Percentiles rank a stretch among this genome's conserved stretches.
Evolutionary conservation across 2,113 vertebrate genomes (phyloP).

Genomic region (Plestiodon gilberti): DNA sequence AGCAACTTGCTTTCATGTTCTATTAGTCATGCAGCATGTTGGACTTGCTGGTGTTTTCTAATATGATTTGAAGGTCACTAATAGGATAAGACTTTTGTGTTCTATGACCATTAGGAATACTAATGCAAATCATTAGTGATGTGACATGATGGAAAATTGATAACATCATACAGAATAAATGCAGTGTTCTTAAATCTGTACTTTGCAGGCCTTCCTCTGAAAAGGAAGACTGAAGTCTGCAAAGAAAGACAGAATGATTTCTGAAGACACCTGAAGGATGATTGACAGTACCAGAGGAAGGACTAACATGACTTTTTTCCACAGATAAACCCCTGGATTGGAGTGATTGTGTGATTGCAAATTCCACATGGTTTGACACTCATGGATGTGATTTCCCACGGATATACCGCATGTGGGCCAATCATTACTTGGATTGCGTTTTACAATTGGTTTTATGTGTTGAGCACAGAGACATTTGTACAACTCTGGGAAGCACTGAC

Average conservation of each 20-base stretch:
- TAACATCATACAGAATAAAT: constrained; percentile 15
- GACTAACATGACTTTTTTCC: too few relatives aligned
- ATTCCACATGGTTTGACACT: too few relatives aligned
- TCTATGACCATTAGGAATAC: constrained; percentile 21
- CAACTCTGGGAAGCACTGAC: not conserved
- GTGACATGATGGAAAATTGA: constrained; percentile 7
- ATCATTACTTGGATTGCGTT: too few relatives aligned
- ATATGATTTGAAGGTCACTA: constrained; percentile 43
- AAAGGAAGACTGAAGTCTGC: not conserved
- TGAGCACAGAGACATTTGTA: too few relatives aligned
- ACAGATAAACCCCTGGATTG: too few relatives aligned
- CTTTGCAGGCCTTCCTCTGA: not conserved
- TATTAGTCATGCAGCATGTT: constrained; percentile 18
- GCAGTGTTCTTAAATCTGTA: not conserved
- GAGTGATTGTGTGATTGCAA: too few relatives aligned
- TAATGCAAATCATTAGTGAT: not conserved
- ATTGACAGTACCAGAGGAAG: too few relatives aligned
- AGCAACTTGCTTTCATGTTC: constrained; percentile 29
- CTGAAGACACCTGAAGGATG: too few relatives aligned
- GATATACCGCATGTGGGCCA: too few relatives aligned
- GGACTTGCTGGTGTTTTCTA: constrained; percentile 23
- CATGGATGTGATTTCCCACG: too few relatives aligned
- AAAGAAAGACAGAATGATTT: not conserved
- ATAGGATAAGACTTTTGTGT: constrained; percentile 24
- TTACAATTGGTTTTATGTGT: too few relatives aligned